Evolutionary conservation across 2,888 invertebrate species (phyloP), one percentile per base, ranked within the genome.

Genomic region (Malthinus seriepunctatus): DNA sequence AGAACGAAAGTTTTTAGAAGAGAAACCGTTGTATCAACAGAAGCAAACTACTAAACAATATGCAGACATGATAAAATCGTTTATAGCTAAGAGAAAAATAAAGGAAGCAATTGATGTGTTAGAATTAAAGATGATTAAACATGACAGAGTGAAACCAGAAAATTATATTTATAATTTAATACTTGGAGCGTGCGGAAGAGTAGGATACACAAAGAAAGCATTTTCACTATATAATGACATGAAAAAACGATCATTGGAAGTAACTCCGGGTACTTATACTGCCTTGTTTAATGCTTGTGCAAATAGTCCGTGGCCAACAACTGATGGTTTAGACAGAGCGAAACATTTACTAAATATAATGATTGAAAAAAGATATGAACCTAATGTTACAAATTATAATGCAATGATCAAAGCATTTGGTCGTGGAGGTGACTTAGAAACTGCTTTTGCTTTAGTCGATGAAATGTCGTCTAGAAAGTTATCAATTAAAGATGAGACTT

Each of bases 321-420:
- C 79, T 42, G 86, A 89, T 76, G 93, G 91, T 0, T 75, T 95
- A 35, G 80, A 83, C 50, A 82, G 86, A 73, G 89, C 94, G 0
- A 81, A 78, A 14, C 78, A 85, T 60, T 79, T 97, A 48, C 81
- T 88, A 51, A 78, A 86, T 56, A 78, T 86, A 3, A 88, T 95
- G 84, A 75, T 83, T 46, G 86, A 89, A 67, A 89, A 88, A 69
- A 83, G 85, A 6, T 79, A 86, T 63, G 81, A 85, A 63, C 86
- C 91, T 2, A 93, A 93, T 73, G 76, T 85, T 1, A 86, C 87
- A 6, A 92, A 90, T 71, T 95, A 92, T 72, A 89, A 95, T 81
- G 86, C 90, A 2, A 91, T 96, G 89, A 91, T 96, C 32, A 95
- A 94, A 81, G 93, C 94, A 1, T 97, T 91, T 80, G 94, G 93